Conservation (phyloP, 2,888 invertebrate species). For the Beris chalybata region DNA sequence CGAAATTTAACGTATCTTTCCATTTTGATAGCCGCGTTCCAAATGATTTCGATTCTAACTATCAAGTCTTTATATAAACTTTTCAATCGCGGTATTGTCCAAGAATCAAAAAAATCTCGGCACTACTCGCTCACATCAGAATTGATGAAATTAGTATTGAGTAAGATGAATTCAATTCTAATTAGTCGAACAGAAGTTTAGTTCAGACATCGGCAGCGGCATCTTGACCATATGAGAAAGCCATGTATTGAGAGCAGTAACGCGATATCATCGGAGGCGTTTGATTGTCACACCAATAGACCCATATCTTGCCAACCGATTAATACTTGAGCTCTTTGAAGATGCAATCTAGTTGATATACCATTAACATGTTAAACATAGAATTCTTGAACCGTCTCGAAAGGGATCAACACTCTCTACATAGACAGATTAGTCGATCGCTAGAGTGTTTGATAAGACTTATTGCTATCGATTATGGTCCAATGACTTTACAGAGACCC, state of each 20-base stretch:
- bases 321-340: slow-evolving; percentile 2
- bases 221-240: neutral
- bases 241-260: slow-evolving; percentile 25
- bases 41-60: slow-evolving; percentile 31
- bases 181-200: slow-evolving; percentile 30
- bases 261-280: slow-evolving; percentile 11
- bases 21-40: slow-evolving; percentile 34
- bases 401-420: slow-evolving; percentile 8
- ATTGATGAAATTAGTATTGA: slow-evolving; percentile 32
- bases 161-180: slow-evolving; percentile 37
- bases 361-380: neutral
- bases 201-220: neutral
- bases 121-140: neutral
- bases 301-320: slow-evolving; percentile 6
- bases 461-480: neutral
- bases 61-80: slow-evolving; percentile 37
- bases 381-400: slow-evolving; percentile 13
- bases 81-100: neutral
- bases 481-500: neutral
- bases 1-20: slow-evolving; percentile 28
- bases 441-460: neutral
- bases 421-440: slow-evolving; percentile 12
- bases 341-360: neutral
- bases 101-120: slow-evolving; percentile 17
- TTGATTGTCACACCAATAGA: slow-evolving; percentile 9